Evolutionary conservation across 92 coral and sea anemone species (phyloP).

Genomic region (Desmophyllum pertusum): DNA sequence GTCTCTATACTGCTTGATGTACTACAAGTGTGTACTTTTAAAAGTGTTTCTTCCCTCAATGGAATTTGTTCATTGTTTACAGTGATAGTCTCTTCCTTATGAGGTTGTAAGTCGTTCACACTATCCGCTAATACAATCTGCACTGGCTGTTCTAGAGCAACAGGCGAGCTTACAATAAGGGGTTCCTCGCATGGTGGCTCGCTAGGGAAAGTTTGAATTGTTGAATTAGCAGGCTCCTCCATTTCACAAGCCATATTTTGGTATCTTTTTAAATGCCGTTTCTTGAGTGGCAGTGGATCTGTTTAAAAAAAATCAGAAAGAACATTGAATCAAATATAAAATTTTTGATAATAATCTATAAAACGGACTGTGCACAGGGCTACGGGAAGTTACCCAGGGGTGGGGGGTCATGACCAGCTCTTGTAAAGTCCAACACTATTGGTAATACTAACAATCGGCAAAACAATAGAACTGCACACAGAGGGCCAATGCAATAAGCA

Average conservation of each 20-base stretch:
- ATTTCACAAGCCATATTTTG: slow-evolving; percentile 19
- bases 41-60: slow-evolving; percentile 6
- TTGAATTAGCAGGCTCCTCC: neutral
- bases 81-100: neutral
- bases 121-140: slow-evolving; percentile 50
- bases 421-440: too few species aligned
- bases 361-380: neutral
- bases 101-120: slow-evolving; percentile 42
- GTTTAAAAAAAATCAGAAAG: neutral
- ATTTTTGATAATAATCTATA: neutral
- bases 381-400: too few species aligned
- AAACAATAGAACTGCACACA: too few species aligned
- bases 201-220: neutral
- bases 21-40: slow-evolving; percentile 1
- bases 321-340: neutral
- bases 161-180: slow-evolving; percentile 34
- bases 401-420: too few species aligned
- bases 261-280: slow-evolving; percentile 69
- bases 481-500: too few species aligned
- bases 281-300: slow-evolving; percentile 81
- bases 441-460: too few species aligned
- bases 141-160: slow-evolving; percentile 33
- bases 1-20: slow-evolving; percentile 1
- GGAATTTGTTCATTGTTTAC: slow-evolving; percentile 13
- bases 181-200: slow-evolving; percentile 22